Evolutionary conservation across 2,888 invertebrate species (phyloP), one percentile per base, ranked within the genome.

Genomic region (Linnaemya tessellans): DNA sequence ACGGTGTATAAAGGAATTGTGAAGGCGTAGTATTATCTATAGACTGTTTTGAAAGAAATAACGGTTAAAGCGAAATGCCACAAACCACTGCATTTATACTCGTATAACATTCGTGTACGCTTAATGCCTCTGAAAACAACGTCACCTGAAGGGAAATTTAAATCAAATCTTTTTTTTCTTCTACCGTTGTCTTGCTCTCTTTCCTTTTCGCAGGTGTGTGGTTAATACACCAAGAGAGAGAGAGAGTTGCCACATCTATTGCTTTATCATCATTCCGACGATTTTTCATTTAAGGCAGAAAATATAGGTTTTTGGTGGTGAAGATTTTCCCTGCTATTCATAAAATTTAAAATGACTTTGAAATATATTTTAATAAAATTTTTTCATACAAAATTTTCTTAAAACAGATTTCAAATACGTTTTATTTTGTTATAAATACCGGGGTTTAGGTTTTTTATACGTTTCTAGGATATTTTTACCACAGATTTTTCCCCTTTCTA

Each of bases 31-130:
- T 35, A 71, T 5, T 5, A 49, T 9, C 10, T 15, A 15, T 15
- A 25, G 18, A 46, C 4, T 13, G 11, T 58, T 71, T 56, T 30
- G 11, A 46, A 60, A 60, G 30, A 73, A 60, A 35, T 20, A 73
- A 30, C 35, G 46, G 46, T 46, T 49, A 10, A 35, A 49, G 46
- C 0, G n/a, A 73, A 35, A 46, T 18, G 7, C 11, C 20, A 49
- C 10, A 49, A 30, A n/a, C 46, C 18, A 20, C 13, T 30, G 3
- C 22, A 46, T 56, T 13, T 8, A 38, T 38, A 38, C 38, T 38
- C 41, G 11, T 5, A 30, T 5, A 30, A 30, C 30, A 30, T 30
- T 41, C 11, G 1, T 15, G 1, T 54, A 41, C n/a, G n/a, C 54
- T 30, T 8, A 38, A 22, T 20, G 38, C 15, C 22, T 13, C 18